These are phyloP conservation scores for Astropecten irregularis DNA, from an alignment of 53 echinoderm and acorn worm species.

Conservation along the genomic window DNA sequence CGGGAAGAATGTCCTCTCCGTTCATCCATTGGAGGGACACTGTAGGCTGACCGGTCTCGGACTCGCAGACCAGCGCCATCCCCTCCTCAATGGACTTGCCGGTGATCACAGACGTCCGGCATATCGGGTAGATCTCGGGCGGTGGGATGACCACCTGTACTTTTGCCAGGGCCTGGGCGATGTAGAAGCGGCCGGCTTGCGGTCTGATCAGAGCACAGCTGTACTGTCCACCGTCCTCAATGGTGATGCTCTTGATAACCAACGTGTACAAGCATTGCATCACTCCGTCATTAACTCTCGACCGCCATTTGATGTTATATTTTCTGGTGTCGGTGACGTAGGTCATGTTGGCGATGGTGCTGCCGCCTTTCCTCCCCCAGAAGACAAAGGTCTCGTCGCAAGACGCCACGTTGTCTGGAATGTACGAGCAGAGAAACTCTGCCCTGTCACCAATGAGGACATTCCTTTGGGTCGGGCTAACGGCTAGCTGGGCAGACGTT, in stretches of 20 bases:
- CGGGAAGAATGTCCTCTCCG: background rate
- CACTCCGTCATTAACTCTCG: background rate
- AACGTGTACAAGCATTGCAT: conserved; percentile 36
- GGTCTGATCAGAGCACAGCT: conserved; percentile 19
- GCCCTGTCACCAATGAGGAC: conserved; percentile 28
- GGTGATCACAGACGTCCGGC: conserved; percentile 15
- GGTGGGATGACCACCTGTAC: conserved; percentile 12
- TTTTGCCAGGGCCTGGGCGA: background rate
- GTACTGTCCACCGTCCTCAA: conserved; percentile 13
- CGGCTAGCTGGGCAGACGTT: conserved; percentile 5
- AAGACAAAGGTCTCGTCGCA: conserved; percentile 57
- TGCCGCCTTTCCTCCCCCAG: conserved; percentile 51
- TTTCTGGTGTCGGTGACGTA: background rate
- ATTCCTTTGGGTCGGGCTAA: background rate
- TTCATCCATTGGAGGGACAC: conserved; percentile 30
- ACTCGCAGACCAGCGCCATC: conserved; percentile 55
- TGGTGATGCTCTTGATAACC: conserved; percentile 14
- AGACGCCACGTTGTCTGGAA: background rate
- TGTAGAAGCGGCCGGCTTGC: background rate
- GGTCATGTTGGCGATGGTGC: conserved; percentile 50
- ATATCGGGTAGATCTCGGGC: conserved; percentile 35
- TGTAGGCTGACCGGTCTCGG: conserved; percentile 21
- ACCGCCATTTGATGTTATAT: conserved; percentile 17
- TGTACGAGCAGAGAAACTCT: conserved; percentile 42
- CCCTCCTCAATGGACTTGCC: background rate